Conservation (phyloP, 2,888 invertebrate genomes). For the Acanthosepion lycidas region DNA sequence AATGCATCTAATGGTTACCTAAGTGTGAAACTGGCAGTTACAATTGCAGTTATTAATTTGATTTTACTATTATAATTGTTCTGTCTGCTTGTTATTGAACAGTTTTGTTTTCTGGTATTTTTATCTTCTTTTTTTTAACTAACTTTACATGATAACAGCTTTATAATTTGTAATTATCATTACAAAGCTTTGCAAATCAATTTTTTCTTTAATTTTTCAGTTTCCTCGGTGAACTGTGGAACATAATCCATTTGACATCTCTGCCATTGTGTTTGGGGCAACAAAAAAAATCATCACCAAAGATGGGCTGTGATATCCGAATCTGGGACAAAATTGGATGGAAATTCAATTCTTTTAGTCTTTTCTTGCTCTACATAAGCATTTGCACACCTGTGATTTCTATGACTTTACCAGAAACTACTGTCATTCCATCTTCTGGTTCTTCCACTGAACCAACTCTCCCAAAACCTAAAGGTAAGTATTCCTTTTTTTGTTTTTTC, state of each 20-base stretch:
- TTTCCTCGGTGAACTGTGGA: neutral
- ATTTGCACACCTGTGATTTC: slow-evolving; percentile 24
- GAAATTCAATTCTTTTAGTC: neutral
- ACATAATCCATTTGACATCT: neutral
- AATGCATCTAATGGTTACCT: no score
- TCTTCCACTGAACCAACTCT: neutral
- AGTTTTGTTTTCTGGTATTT: no score
- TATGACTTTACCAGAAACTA: slow-evolving; percentile 39
- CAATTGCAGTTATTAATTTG: no score
- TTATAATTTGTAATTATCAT: no score
- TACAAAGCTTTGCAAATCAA: no score
- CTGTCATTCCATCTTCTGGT: slow-evolving; percentile 44
- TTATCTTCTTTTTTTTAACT: no score
- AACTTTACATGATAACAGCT: no score
- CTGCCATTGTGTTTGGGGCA: neutral
- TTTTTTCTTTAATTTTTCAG: neutral
- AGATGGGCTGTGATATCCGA: slow-evolving; percentile 34
- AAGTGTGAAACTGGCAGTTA: no score
- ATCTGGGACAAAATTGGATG: slow-evolving; percentile 45
- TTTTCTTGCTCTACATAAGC: neutral
- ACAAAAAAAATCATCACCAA: neutral
- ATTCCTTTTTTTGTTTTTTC: no score
- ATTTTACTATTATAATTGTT: no score
- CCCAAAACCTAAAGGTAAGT: slow-evolving; percentile 36
- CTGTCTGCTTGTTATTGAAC: no score